Evolutionary conservation across 2,888 invertebrate genomes (phyloP), one percentile per base, ranked within the genome.

Genomic region (Hirtodrosophila trivittata): DNA sequence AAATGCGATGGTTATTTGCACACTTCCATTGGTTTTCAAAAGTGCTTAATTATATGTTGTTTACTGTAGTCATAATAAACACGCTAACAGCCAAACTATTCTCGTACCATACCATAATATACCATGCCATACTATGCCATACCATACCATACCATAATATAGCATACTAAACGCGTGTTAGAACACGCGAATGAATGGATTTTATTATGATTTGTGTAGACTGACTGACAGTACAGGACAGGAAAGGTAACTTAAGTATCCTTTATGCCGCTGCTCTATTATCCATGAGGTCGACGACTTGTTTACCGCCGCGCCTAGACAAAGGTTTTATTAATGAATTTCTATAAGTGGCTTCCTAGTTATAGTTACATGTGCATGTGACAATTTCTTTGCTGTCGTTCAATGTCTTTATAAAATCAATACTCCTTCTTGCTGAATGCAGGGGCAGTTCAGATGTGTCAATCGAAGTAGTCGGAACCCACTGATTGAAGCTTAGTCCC

Each of bases 161-260:
- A 7, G n/a, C 9, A 33, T 25, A 30, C 18, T n/a, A 33, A 33
- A 21, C 38, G 33, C 26, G 5, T 26, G 26, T 25, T 6, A 9
- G 5, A 12, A 51, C 67, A 66, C 67, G 67, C 66, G 56, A 62
- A 51, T 41, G 49, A 37, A 52, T 55, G 50, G 67, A 67, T 68
- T 68, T 66, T 47, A 55, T 42, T 63, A 54, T 66, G 67, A 67
- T 67, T 68, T 63, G 52, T 52, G 51, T 32, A 50, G 63, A 7
- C 21, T 2, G 39, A 59, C 35, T 21, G 18, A 21, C 18, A 21
- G 18, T 2, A 21, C 18, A 21, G n/a, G n/a, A n/a, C n/a, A n/a
- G n/a, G n/a, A n/a, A n/a, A 21, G 18, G 2, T 21, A 62, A 55
- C 28, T 42, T 35, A 32, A 46, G 50, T 52, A 13, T 43, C 25